Base-by-base conservation (phyloP, 2,113 vertebrate species). In the Melozone crissalis region DNA sequence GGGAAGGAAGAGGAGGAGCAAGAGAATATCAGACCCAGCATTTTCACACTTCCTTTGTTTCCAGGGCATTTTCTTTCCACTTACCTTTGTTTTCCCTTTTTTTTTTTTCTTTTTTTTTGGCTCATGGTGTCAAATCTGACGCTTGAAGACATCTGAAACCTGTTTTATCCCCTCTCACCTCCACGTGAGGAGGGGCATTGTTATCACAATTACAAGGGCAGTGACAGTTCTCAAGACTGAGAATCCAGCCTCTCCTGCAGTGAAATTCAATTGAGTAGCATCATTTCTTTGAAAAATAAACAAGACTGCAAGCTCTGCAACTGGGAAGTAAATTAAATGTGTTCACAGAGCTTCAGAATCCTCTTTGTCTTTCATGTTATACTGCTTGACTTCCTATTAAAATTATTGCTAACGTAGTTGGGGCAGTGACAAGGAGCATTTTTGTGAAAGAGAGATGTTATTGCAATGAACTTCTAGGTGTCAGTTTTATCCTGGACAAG, bases 241-340 rank as follows among this genome's bases (percentile, higher is more conserved):
- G 49, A 78, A 90, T 90, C 68, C 90, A 81, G 52, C 85, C 63
- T 77, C 63, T 90, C 95, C 90, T 65, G 72, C 57, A 54, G 93
- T 92, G 96, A 92, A 97, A 95, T 96, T 92, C 76, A 94, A 92
- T 93, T 0, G 2, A 84, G 69, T 39, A 68, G n/a, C 83, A 89
- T 90, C 41, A 75, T 92, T 93, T 75, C 85, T 93, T 94, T 93
- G 92, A 88, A 93, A 96, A 94, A 94, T 90, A 97, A 95, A 96
- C 86, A 94, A 90, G 90, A 84, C 85, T 90, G 94, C 83, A 86
- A 93, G 90, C 83, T 90, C 88, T 86, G 79, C 71, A 92, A 46
- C 52, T 93, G 85, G 43, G 83, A 90, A 93, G 86, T 77, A 92
- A 96, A 97, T 96, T 93, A 93, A 95, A 89, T 95, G 69, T 82